Conservation (phyloP, 2,797 vertebrate species). For the Semotilus atromaculatus region DNA sequence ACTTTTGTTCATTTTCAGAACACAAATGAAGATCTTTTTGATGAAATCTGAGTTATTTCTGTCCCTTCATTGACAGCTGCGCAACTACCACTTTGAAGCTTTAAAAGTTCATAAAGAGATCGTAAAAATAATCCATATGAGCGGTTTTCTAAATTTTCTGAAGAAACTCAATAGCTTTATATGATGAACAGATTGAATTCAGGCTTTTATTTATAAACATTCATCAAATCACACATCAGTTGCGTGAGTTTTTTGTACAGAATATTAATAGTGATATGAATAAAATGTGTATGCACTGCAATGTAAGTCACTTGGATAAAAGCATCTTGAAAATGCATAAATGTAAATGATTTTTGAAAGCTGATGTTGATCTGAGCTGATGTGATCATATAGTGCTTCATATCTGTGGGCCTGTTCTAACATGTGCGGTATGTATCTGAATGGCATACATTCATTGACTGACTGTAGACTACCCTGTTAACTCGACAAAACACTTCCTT, state of each 20-base stretch:
- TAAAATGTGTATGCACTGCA: background rate
- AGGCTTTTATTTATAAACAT: too few species aligned
- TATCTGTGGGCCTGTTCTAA: constrained; percentile 48
- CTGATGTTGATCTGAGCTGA: constrained; percentile 1
- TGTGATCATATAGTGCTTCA: constrained; percentile 3
- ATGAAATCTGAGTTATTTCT: too few species aligned
- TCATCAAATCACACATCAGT: too few species aligned
- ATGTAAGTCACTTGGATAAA: background rate
- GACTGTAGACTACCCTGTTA: constrained; percentile 58
- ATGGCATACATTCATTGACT: constrained; percentile 58
- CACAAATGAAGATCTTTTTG: too few species aligned
- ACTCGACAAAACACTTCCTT: constrained; percentile 47
- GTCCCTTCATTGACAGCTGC: too few species aligned
- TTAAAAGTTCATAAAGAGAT: too few species aligned
- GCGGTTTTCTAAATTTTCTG: too few species aligned
- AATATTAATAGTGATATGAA: background rate
- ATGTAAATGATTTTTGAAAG: background rate
- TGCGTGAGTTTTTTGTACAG: background rate
- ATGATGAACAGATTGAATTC: too few species aligned
- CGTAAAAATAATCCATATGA: too few species aligned
- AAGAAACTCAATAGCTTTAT: too few species aligned
- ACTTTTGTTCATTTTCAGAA: too few species aligned
- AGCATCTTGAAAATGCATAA: background rate
- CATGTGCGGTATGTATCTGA: constrained; percentile 59
- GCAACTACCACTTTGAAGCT: too few species aligned